These are phyloP conservation scores for Hippopotamyrus pictus DNA, from an alignment of 2,797 vertebrate species.

Conservation along the genomic window DNA sequence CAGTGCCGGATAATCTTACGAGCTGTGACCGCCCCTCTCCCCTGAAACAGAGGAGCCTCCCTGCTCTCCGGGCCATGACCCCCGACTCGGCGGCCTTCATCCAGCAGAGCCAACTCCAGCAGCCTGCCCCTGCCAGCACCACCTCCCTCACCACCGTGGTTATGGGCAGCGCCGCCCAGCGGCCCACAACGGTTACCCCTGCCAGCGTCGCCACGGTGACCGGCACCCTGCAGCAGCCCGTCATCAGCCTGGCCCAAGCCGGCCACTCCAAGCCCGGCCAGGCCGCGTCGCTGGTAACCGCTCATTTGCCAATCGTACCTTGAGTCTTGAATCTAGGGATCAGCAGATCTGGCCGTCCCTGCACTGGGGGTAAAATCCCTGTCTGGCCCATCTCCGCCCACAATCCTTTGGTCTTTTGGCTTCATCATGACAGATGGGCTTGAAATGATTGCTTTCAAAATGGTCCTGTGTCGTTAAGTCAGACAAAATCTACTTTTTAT, in stretches of 20 bases:
- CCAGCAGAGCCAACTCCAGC: conserved; percentile 89
- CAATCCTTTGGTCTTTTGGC: neutral
- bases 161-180: conserved; percentile 66
- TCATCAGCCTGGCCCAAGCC: conserved; percentile 69
- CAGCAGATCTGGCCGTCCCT: neutral
- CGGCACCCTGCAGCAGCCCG: conserved; percentile 77
- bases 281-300: conserved; percentile 71
- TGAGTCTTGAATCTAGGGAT: neutral
- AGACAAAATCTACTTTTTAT: neutral
- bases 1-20: neutral
- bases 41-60: conserved; percentile 82
- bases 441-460: neutral
- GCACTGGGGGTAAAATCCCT: neutral
- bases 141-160: conserved; percentile 72
- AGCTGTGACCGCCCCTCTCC: neutral
- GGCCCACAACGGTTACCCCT: conserved; percentile 60
- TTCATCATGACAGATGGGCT: neutral
- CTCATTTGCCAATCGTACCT: neutral
- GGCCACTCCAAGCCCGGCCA: conserved; percentile 72
- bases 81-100: conserved; percentile 93
- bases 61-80: conserved; percentile 91
- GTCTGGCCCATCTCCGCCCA: neutral
- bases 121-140: conserved; percentile 53
- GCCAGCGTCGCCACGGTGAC: conserved; percentile 56
- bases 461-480: neutral